Percentiles rank a stretch among this genome's conserved stretches.
phyloP scores from a whole-genome alignment of 2,888 invertebrate genomes.

The Plemyria rubiginata region DNA sequence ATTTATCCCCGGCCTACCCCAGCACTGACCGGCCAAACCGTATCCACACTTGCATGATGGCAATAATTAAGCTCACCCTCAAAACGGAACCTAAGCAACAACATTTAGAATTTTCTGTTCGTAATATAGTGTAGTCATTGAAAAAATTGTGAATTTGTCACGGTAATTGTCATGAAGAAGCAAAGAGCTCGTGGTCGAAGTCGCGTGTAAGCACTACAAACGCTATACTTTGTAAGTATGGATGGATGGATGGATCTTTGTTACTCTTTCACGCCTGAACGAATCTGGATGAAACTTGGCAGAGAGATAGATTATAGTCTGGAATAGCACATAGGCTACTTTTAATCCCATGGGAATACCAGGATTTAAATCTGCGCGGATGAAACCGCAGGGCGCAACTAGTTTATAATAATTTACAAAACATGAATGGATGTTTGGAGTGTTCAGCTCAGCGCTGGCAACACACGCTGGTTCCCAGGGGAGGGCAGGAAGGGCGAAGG shows the following conservation, averaged over 20 bases:
- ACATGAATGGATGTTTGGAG: conserved; percentile 9
- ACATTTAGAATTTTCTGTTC: no score
- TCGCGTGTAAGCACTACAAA: not conserved
- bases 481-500: conserved; percentile 35
- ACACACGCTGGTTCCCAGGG: conserved; percentile 42
- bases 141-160: no score
- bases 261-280: no score
- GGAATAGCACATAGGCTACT: no score
- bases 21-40: not conserved
- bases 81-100: not conserved
- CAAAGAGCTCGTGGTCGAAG: not conserved
- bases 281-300: no score
- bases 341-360: no score
- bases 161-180: not conserved
- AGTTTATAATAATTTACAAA: not conserved
- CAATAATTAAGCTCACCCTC: not conserved
- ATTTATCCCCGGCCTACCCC: conserved; percentile 37
- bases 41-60: not conserved
- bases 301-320: no score
- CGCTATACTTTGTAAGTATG: no score
- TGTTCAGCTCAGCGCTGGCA: not conserved
- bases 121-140: no score
- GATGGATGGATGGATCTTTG: no score
- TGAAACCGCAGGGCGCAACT: no score
- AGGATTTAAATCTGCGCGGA: no score